These are phyloP conservation scores for Zosterops lateralis DNA, from an alignment of 2,113 vertebrate genomes.

Conservation along the genomic window DNA sequence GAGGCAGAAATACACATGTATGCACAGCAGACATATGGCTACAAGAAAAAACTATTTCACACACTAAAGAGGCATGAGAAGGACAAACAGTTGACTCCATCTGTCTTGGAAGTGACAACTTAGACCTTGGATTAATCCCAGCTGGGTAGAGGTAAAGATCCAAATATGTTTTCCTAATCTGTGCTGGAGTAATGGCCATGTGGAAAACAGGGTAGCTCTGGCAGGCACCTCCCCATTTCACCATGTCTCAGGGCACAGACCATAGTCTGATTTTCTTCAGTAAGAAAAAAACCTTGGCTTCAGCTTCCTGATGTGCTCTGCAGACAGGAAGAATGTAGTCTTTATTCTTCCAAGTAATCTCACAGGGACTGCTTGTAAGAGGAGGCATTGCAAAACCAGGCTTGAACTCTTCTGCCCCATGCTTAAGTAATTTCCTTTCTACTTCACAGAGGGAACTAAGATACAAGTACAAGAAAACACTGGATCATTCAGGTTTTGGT, in stretches of 20 bases:
- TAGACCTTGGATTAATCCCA: not conserved
- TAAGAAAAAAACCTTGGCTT: not conserved
- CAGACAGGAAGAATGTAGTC: not conserved
- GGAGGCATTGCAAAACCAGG: constrained; percentile 16
- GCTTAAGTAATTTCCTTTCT: constrained; percentile 8
- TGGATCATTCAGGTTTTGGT: not conserved
- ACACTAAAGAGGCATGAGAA: not conserved
- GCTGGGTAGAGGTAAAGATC: not conserved
- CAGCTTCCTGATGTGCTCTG: not conserved
- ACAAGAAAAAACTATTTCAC: not conserved
- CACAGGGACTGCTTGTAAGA: not conserved
- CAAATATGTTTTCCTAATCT: not conserved
- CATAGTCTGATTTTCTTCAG: not conserved
- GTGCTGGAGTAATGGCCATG: not conserved
- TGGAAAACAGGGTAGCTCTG: not conserved
- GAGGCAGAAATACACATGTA: not conserved
- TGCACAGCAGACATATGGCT: not conserved
- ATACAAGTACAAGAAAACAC: not conserved
- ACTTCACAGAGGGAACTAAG: not conserved
- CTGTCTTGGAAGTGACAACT: not conserved
- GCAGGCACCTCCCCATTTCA: not conserved
- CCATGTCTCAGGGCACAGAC: not conserved
- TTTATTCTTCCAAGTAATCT: constrained; percentile 8
- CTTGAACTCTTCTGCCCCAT: not conserved
- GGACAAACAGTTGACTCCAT: not conserved